Conservation (phyloP, 1,140 invertebrate genomes). For the Zaprionus kolodkinae region DNA sequence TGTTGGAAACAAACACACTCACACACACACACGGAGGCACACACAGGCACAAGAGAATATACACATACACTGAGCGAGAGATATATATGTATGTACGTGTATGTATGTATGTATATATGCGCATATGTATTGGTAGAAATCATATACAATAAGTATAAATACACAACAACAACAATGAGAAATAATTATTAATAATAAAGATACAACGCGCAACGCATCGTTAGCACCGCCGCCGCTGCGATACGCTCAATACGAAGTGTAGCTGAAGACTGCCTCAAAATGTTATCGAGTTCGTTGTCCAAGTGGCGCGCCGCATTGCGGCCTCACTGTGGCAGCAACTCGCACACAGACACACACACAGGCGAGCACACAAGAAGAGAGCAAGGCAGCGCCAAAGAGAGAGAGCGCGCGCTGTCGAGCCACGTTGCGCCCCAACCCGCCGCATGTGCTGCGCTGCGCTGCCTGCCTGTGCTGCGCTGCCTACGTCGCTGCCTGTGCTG, state of each 20-base stretch:
- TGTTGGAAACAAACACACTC: conserved; percentile 35
- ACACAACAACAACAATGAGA: conserved; percentile 63
- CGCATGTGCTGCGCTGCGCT: conserved; percentile 1
- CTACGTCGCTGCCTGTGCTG: background rate
- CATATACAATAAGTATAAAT: conserved; percentile 24
- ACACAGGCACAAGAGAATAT: conserved; percentile 22
- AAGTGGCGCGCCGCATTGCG: conserved; percentile 71
- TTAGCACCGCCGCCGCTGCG: conserved; percentile 82
- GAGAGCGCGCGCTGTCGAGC: conserved; percentile 17
- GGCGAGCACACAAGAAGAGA: conserved; percentile 33
- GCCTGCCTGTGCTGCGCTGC: conserved; percentile 4
- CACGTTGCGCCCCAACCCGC: conserved; percentile 30
- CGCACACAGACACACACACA: conserved; percentile 16
- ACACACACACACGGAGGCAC: conserved; percentile 47
- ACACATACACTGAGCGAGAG: conserved; percentile 3
- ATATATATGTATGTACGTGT: background rate
- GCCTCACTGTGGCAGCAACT: conserved; percentile 54
- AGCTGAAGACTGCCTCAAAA: conserved; percentile 84
- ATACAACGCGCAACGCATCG: conserved; percentile 83
- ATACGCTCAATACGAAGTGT: conserved; percentile 84
- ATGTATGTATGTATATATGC: too few relatives aligned
- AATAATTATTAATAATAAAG: conserved; percentile 83
- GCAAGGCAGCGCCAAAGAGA: conserved; percentile 29
- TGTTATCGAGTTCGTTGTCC: conserved; percentile 84
- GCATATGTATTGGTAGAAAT: background rate